These are phyloP conservation scores for Clepsis dumicolana DNA, from an alignment of 2,888 invertebrate genomes.

Conservation along the genomic window DNA sequence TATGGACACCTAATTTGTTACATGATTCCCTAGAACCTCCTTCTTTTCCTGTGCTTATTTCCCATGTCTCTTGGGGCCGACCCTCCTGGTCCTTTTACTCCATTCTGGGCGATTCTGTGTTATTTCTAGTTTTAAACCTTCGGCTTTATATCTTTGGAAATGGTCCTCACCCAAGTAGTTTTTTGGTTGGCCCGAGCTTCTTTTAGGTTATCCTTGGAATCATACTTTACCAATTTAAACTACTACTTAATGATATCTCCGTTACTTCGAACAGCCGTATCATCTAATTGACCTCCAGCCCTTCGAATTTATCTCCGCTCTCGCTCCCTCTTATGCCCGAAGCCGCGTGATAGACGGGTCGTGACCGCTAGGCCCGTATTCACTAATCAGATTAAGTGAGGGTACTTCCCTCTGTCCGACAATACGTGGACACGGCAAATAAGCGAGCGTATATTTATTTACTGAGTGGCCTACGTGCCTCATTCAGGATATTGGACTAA, in stretches of 20 bases:
- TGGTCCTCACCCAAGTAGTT: too few relatives aligned
- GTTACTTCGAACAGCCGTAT: neutral
- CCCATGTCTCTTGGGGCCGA: too few relatives aligned
- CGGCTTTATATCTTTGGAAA: too few relatives aligned
- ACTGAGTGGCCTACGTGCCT: slow-evolving; percentile 6
- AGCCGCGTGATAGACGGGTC: slow-evolving; percentile 32
- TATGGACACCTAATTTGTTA: too few relatives aligned
- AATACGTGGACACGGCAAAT: slow-evolving; percentile 44
- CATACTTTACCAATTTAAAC: neutral
- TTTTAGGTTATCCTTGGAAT: too few relatives aligned
- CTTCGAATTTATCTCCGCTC: slow-evolving; percentile 17
- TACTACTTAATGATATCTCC: neutral
- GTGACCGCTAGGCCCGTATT: slow-evolving; percentile 48
- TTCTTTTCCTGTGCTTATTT: too few relatives aligned
- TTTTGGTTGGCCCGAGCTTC: too few relatives aligned
- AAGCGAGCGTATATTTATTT: slow-evolving; percentile 26
- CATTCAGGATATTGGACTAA: slow-evolving; percentile 4
- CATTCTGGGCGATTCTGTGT: too few relatives aligned
- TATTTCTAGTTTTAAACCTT: too few relatives aligned
- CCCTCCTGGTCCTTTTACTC: too few relatives aligned
- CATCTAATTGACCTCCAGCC: slow-evolving; percentile 12
- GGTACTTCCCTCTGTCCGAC: slow-evolving; percentile 43
- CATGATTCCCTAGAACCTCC: too few relatives aligned
- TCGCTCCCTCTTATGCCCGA: slow-evolving; percentile 25
- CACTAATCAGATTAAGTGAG: slow-evolving; percentile 50